Base-by-base conservation (phyloP, 1,140 invertebrate genomes). In the Magallana gigas region DNA sequence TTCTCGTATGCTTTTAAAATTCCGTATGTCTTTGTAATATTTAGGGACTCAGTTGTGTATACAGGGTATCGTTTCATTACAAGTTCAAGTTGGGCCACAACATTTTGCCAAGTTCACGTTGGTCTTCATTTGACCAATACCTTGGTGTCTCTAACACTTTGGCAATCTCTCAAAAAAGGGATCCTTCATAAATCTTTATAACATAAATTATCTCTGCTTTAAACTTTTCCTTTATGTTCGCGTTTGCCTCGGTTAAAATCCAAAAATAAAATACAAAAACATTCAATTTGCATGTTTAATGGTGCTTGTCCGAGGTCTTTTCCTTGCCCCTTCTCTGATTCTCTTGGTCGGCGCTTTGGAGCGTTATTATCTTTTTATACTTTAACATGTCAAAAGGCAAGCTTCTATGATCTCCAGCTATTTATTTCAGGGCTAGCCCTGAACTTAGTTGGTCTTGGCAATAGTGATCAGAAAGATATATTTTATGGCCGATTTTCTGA, bases 381-480 rank as follows among this genome's bases (percentile, higher is more conserved):
- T 76, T 76, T 29, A 76, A 29, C 68, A 76, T 76, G 68, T 76
- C 68, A 76, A 76, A 76, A 76, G 68, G 68, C 23, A 76, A 76
- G 23, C 23, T 29, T 76, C 23, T 9, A 29, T 12, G 68, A 76
- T 76, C 68, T 76, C 23, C 68, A 76, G 23, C 68, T 76, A n/a
- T 64, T 64, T 64, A 64, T 64, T 64, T 64, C 60, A 64, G 60
- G 60, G 16, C 18, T 36, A 76, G 8, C 68, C 68, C 68, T 76
- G 68, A 76, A 76, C 68, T 76, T 76, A 76, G 68, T 18, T 29
- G 68, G 68, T 76, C 68, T 76, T 76, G 68, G 68, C 68, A 76
- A 76, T 76, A 76, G 68, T 76, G 68, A 76, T 76, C 18, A 29
- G 36, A 76, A 76, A 76, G 68, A 76, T 76, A 76, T 76, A 76